phyloP scores from a whole-genome alignment of 2,888 invertebrate species.

The Mycogona germanica region DNA sequence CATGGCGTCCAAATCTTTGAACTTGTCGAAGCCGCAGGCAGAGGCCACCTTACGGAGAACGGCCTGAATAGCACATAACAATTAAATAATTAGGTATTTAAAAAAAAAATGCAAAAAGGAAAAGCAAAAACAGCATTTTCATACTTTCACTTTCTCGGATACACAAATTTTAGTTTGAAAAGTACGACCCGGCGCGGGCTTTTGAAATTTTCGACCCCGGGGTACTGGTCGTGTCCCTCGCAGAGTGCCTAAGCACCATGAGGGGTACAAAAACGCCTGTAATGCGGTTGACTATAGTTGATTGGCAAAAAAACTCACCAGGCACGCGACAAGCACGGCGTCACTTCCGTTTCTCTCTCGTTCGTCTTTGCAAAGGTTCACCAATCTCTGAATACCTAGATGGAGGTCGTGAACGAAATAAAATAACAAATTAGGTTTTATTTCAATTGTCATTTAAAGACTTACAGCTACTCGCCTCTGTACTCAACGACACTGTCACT shows the following conservation, averaged over 20 bases:
- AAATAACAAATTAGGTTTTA: neutral
- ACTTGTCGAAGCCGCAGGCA: constrained; percentile 41
- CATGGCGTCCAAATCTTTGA: constrained; percentile 47
- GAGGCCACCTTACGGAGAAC: constrained; percentile 50
- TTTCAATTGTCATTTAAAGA: neutral
- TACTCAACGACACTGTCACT: too few relatives aligned
- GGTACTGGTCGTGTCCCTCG: too few relatives aligned
- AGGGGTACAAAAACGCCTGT: too few relatives aligned
- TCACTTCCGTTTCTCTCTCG: constrained; percentile 49
- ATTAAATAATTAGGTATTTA: neutral
- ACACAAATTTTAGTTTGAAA: neutral
- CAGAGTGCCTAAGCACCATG: too few relatives aligned
- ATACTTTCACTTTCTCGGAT: neutral
- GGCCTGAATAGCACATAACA: constrained; percentile 41
- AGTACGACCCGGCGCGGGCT: too few relatives aligned
- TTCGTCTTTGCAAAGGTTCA: constrained; percentile 53
- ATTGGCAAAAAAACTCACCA: too few relatives aligned
- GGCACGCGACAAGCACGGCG: constrained; percentile 51
- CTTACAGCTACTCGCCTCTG: too few relatives aligned
- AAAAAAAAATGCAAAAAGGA: neutral
- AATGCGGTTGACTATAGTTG: too few relatives aligned
- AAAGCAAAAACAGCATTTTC: neutral
- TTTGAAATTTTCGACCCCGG: too few relatives aligned
- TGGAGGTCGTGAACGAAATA: neutral
- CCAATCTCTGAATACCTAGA: constrained; percentile 39